A percentile compares a stretch with the other conserved stretches of the same genome.
Evolutionary conservation across 2,888 invertebrate species (phyloP).

Genomic region (Crematogaster levior): DNA sequence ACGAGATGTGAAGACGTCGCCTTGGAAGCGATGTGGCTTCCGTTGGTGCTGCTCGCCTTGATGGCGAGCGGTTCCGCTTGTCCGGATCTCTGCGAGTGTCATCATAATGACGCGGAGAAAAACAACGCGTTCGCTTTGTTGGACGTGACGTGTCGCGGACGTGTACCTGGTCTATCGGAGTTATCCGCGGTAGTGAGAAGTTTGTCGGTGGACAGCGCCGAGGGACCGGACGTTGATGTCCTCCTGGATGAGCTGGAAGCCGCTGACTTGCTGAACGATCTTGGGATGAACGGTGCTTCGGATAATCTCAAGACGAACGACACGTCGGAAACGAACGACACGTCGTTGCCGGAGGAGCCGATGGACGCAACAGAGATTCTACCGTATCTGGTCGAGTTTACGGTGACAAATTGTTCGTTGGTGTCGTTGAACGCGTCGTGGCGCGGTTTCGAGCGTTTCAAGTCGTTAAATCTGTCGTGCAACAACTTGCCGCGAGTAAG

Average conservation of each 20-base stretch:
- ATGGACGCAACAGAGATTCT: constrained; percentile 44
- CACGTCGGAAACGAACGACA: constrained; percentile 53
- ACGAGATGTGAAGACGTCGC: constrained; percentile 72
- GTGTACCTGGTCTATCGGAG: constrained; percentile 68
- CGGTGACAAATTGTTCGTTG: constrained; percentile 79
- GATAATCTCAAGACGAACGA: constrained; percentile 42
- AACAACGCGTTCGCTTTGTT: constrained; percentile 57
- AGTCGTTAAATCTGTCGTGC: constrained; percentile 78
- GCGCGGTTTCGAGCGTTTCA: constrained; percentile 70
- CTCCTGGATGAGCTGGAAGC: constrained; percentile 70
- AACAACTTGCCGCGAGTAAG: constrained; percentile 75
- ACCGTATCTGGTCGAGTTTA: constrained; percentile 69
- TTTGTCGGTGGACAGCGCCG: constrained; percentile 71
- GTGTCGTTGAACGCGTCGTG: constrained; percentile 76
- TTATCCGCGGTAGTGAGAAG: constrained; percentile 68
- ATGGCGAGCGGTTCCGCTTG: constrained; percentile 83
- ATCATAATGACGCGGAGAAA: constrained; percentile 56
- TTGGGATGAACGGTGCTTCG: constrained; percentile 51
- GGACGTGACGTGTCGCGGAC: constrained; percentile 71
- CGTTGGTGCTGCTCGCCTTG: constrained; percentile 82
- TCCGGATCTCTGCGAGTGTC: constrained; percentile 81
- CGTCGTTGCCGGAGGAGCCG: background rate
- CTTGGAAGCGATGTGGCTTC: constrained; percentile 80
- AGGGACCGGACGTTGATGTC: constrained; percentile 71
- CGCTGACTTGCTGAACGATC: constrained; percentile 51